Evolutionary conservation across 2,888 invertebrate species (phyloP).

Genomic region (Eilema depressum): DNA sequence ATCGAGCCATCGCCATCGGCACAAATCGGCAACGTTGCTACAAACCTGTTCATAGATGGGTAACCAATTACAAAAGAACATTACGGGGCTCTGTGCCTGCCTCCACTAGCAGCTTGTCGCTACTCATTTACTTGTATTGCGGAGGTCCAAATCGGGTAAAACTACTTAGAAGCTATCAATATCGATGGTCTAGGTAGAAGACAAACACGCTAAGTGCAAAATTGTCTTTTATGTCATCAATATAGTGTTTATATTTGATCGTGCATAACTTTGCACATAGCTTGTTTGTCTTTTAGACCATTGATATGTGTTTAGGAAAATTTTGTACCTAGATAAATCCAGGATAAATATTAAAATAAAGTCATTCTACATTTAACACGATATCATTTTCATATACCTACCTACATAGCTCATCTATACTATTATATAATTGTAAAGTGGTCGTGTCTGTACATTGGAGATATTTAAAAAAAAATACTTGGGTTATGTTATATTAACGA

Average conservation of each 20-base stretch:
- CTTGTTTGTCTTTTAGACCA: too few species aligned
- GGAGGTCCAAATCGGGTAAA: background rate
- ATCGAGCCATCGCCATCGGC: background rate
- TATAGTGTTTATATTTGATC: too few species aligned
- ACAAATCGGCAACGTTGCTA: background rate
- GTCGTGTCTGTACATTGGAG: too few species aligned
- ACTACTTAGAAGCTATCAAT: background rate
- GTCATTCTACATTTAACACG: background rate
- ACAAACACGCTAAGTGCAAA: too few species aligned
- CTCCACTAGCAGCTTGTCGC: background rate
- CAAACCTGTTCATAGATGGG: conserved; percentile 4
- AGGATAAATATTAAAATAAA: background rate
- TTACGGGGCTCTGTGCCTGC: background rate
- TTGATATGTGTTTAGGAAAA: background rate
- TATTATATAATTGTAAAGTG: too few species aligned
- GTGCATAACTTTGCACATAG: too few species aligned
- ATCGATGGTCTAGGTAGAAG: too few species aligned
- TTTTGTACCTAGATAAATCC: too few species aligned
- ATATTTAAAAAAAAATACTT: too few species aligned
- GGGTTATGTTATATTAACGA: too few species aligned
- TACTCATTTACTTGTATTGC: background rate
- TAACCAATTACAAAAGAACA: conserved; percentile 5
- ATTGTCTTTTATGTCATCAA: too few species aligned
- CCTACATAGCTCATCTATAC: background rate
- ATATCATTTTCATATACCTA: background rate